Percentiles rank a stretch among this genome's conserved stretches.
Evolutionary conservation across 2,113 vertebrate genomes (phyloP).

Genomic region (Colius striatus): DNA sequence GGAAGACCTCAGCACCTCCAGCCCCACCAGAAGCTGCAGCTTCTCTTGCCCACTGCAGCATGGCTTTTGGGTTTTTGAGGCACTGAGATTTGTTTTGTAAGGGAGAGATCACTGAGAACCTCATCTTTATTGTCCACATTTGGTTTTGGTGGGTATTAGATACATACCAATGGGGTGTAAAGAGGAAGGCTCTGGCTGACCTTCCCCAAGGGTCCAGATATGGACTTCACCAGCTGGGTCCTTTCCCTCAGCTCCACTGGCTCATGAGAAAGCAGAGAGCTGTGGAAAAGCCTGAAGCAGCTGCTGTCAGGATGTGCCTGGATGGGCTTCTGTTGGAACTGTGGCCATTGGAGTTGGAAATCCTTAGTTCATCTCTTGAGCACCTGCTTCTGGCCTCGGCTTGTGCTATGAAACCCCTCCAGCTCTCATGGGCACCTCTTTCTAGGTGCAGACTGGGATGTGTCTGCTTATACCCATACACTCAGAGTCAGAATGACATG

Average conservation of each 20-base stretch:
- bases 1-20: neutral
- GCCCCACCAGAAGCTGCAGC: fast-evolving
- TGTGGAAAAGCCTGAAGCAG: neutral
- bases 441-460: neutral
- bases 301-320: neutral
- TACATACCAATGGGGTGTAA: fast-evolving
- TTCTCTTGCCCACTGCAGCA: neutral
- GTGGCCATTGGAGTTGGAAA: neutral
- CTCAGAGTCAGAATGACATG: fast-evolving
- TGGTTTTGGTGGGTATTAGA: neutral
- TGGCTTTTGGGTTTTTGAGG: neutral
- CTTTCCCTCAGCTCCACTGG: neutral
- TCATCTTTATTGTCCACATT: neutral
- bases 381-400: neutral
- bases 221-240: fast-evolving
- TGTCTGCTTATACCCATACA: neutral
- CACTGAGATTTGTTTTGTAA: neutral
- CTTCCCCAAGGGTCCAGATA: neutral
- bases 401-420: neutral
- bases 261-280: neutral
- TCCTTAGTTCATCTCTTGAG: neutral
- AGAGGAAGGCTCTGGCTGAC: neutral
- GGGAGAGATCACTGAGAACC: neutral
- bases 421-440: neutral
- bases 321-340: neutral